These are phyloP conservation scores for Caenorhabditis imperialis DNA, from an alignment of 2,888 invertebrate species.

Conservation along the genomic window DNA sequence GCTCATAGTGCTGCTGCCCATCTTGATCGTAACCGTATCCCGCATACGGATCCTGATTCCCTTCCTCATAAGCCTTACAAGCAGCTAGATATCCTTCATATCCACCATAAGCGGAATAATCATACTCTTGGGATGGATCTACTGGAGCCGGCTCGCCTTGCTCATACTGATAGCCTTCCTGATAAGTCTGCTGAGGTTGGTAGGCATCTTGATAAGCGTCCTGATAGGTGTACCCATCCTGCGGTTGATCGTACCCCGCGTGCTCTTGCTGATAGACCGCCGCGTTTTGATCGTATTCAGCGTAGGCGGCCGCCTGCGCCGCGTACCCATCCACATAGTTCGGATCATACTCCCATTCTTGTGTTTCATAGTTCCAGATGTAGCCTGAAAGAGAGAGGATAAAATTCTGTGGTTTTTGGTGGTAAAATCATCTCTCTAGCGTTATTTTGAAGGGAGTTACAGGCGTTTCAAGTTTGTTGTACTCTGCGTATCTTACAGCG, in stretches of 20 bases:
- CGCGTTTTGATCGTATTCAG: constrained; percentile 50
- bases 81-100: constrained; percentile 55
- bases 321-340: constrained; percentile 47
- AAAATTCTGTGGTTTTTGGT: too few relatives aligned
- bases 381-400: constrained; percentile 55
- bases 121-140: constrained; percentile 49
- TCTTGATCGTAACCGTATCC: constrained; percentile 41
- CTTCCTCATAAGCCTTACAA: constrained; percentile 47
- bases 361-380: constrained; percentile 66
- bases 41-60: constrained; percentile 7
- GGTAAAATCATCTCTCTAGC: too few relatives aligned
- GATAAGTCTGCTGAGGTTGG: constrained; percentile 12
- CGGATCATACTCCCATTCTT: constrained; percentile 65
- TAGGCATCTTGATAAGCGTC: constrained; percentile 41
- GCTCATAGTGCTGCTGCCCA: constrained; percentile 41
- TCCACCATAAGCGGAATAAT: constrained; percentile 59
- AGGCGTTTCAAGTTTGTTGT: too few relatives aligned
- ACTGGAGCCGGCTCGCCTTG: constrained; percentile 34
- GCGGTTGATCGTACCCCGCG: constrained; percentile 49
- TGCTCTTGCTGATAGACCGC: constrained; percentile 35
- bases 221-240: constrained; percentile 12
- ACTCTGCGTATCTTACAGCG: too few relatives aligned
- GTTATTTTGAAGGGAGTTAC: too few relatives aligned
- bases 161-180: not conserved
- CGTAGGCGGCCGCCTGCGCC: constrained; percentile 42